Conservation (phyloP, 2,113 vertebrate genomes). For the Anhinga anhinga region DNA sequence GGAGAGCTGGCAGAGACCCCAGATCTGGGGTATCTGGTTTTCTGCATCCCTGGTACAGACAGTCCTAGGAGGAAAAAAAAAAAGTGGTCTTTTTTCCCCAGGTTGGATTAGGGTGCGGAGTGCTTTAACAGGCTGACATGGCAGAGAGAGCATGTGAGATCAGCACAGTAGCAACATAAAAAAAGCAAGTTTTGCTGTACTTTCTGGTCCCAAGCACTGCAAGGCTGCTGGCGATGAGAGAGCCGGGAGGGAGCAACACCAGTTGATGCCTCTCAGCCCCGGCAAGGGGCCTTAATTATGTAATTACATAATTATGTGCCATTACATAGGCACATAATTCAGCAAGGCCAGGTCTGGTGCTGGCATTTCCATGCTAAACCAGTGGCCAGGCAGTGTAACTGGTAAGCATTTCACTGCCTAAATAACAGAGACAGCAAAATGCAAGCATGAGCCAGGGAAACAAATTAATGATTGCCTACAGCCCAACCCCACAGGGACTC, state of each 20-base stretch:
- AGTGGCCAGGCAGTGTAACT: background rate
- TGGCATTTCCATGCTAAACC: background rate
- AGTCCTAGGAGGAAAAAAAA: background rate
- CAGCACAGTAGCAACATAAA: background rate
- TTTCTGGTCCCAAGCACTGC: background rate
- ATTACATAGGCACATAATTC: background rate
- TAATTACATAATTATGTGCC: no score
- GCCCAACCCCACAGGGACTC: background rate
- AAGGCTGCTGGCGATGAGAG: background rate
- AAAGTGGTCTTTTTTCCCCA: background rate
- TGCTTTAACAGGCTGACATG: background rate
- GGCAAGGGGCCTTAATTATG: no score
- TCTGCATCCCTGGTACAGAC: slow-evolving; percentile 7
- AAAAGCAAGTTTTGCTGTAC: background rate
- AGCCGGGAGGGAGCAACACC: background rate
- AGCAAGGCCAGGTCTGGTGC: background rate
- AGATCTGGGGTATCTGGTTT: slow-evolving; percentile 14
- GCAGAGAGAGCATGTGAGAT: rapidly evolving
- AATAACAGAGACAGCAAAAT: background rate
- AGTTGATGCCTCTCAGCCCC: rapidly evolving
- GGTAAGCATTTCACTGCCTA: background rate
- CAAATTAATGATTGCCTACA: background rate
- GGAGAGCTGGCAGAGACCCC: slow-evolving; percentile 37
- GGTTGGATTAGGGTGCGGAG: background rate
- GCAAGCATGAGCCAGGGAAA: background rate